A percentile compares a stretch with the other conserved stretches of the same genome.
These are phyloP conservation scores for Myotis planiceps DNA, from an alignment of 2,797 vertebrate species.

Conservation along the genomic window DNA sequence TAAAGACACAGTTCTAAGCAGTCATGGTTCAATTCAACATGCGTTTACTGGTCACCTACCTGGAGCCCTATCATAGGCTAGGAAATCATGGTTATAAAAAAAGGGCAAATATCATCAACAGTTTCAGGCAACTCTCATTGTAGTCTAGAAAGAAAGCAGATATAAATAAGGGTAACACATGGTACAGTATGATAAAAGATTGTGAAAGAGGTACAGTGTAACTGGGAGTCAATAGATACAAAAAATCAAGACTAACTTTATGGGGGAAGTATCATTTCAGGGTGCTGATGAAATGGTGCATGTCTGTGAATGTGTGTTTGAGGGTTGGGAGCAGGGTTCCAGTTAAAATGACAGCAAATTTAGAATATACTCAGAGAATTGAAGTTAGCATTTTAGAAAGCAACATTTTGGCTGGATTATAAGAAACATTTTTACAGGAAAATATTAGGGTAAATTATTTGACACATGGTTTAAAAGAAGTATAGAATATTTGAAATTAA, in stretches of 20 bases:
- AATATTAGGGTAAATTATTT: background rate
- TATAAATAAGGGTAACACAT: background rate
- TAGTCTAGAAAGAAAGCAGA: background rate
- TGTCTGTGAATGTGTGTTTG: background rate
- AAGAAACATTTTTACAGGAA: background rate
- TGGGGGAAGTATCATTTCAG: background rate
- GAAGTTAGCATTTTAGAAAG: background rate
- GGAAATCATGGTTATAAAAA: slow-evolving; percentile 1
- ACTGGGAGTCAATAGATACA: background rate
- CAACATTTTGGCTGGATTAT: background rate
- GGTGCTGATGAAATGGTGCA: background rate
- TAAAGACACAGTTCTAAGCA: slow-evolving; percentile 70
- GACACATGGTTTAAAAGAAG: background rate
- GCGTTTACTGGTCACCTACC: slow-evolving; percentile 70
- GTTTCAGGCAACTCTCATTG: background rate
- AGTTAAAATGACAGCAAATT: background rate
- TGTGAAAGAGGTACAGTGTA: background rate
- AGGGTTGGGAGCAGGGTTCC: accelerated
- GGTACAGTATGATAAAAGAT: background rate
- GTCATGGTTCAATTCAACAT: slow-evolving; percentile 49
- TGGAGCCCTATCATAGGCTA: slow-evolving; percentile 10
- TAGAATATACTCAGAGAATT: background rate
- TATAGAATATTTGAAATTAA: background rate
- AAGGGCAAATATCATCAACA: background rate
- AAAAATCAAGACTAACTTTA: background rate